phyloP scores from a whole-genome alignment of 2,888 invertebrate genomes.

The Ormyrus nitidulus region DNA sequence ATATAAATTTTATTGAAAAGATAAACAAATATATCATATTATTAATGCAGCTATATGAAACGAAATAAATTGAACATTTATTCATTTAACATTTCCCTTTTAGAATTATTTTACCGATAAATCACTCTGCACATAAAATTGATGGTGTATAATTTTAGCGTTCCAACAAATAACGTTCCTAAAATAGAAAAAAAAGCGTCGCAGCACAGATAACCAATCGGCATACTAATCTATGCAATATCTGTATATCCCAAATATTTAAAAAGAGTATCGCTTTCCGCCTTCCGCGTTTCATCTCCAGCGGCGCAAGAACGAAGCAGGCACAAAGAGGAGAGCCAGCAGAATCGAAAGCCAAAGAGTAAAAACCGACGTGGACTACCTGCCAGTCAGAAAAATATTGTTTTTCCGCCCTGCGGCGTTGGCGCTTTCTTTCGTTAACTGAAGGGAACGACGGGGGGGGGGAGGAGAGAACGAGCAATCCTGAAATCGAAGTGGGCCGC shows the following conservation, averaged over 20 bases:
- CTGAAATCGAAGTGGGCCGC: constrained; percentile 33
- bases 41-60: neutral
- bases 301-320: neutral
- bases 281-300: no score
- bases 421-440: constrained; percentile 51
- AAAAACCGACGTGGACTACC: constrained; percentile 28
- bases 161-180: no score
- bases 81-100: no score
- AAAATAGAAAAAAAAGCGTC: no score
- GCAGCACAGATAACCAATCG: no score
- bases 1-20: no score
- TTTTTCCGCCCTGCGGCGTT: constrained; percentile 56
- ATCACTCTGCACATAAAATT: neutral
- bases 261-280: no score
- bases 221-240: no score
- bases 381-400: constrained; percentile 56
- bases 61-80: neutral
- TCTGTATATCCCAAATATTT: no score
- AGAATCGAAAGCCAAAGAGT: neutral
- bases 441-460: constrained; percentile 39
- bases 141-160: no score
- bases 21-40: no score
- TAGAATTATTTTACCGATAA: no score
- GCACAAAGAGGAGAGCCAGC: neutral
- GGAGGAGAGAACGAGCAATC: constrained; percentile 4